Base-by-base conservation (phyloP, 2,888 invertebrate genomes). In the Dinocampus coccinellae region DNA sequence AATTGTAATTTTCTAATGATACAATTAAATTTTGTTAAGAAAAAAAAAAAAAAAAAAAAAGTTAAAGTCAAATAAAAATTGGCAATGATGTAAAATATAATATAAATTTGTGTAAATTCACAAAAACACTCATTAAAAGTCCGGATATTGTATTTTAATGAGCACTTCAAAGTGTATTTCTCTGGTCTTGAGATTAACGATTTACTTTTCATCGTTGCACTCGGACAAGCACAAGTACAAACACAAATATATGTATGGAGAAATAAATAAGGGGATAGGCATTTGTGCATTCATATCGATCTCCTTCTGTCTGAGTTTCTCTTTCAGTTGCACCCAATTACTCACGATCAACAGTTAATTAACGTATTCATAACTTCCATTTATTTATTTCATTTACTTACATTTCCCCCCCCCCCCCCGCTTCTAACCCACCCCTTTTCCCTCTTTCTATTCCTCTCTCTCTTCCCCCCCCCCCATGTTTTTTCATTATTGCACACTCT, bases 111-210 rank as follows among this genome's bases (percentile, higher is more conserved):
- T 42, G 33, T 20, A 58, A 63, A 26, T 42, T 9, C 13, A 60
- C n/a, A 16, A 26, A 16, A 26, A 61, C 55, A 58, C 53, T 71
- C 66, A 69, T 74, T 71, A 74, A 74, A 69, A 74, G 67, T 66
- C 69, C 66, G 63, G 71, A 74, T 74, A 74, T 74, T 74, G 71
- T 58, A 71, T 74, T 74, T 74, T 72, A 74, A 74, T 72, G 74
- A 63, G 58, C 36, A 65, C 71, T 66, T 63, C 42, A 61, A 73
- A 73, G 70, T 73, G 60, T 33, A 61, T 24, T 55, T 47, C 42
- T 63, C 57, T 60, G 57, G 66, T 70, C 70, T 73, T 67, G 70
- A 70, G 55, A 67, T 73, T 70, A 70, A 73, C 70, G 73, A 55
- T 73, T 73, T 70, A 73, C 64, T 70, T 64, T 68, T 60, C 65